phyloP scores from a whole-genome alignment of 2,113 vertebrate genomes.

The Clarias magur region DNA sequence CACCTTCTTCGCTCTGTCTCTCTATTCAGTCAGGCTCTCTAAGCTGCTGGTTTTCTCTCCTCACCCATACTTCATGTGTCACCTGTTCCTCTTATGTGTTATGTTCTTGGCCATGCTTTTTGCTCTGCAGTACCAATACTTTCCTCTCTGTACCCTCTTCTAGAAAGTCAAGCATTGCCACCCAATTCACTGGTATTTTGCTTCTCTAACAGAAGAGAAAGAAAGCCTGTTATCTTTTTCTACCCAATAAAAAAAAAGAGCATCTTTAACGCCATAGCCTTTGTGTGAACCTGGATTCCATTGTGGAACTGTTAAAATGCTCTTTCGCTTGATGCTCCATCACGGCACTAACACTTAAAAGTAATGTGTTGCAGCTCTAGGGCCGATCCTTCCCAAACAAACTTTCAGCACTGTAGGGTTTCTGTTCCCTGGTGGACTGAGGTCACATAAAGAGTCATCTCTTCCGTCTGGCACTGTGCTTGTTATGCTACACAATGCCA shows the following conservation, averaged over 20 bases:
- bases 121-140: background rate
- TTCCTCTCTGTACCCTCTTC: background rate
- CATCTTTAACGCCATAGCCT: background rate
- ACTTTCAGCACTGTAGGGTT: slow-evolving; percentile 26
- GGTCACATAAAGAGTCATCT: slow-evolving; percentile 39
- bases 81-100: slow-evolving; percentile 18
- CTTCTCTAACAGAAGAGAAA: background rate
- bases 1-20: background rate
- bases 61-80: slow-evolving; percentile 9
- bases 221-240: background rate
- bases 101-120: background rate
- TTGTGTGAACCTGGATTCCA: background rate
- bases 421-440: slow-evolving; percentile 23
- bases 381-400: slow-evolving; percentile 21
- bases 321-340: slow-evolving; percentile 12
- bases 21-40: background rate
- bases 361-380: slow-evolving; percentile 16
- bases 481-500: slow-evolving; percentile 22
- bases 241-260: background rate
- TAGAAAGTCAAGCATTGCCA: background rate
- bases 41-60: background rate
- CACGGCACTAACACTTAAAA: slow-evolving; percentile 25
- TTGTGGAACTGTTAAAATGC: slow-evolving; percentile 5
- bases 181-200: background rate
- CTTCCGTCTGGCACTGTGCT: slow-evolving; percentile 41